phyloP scores from a whole-genome alignment of 2,888 invertebrate species.

The Synanthedon tipuliformis region DNA sequence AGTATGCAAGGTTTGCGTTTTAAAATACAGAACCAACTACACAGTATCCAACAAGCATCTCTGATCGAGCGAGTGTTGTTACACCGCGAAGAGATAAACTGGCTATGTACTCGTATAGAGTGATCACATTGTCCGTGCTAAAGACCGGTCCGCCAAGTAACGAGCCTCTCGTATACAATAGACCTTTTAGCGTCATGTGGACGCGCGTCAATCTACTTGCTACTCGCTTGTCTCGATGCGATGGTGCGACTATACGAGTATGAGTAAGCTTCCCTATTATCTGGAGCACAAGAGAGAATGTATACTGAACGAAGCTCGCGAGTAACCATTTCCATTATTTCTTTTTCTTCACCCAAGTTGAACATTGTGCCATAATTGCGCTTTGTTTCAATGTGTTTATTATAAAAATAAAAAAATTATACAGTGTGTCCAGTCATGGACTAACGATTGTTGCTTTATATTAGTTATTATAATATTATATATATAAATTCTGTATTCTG shows the following conservation, averaged over 20 bases:
- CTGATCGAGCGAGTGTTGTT: neutral
- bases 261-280: neutral
- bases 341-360: too few species aligned
- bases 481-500: too few species aligned
- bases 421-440: too few species aligned
- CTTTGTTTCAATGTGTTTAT: neutral
- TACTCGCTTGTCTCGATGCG: constrained; percentile 24
- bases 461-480: too few species aligned
- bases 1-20: neutral
- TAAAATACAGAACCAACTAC: too few species aligned
- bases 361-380: too few species aligned
- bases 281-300: neutral
- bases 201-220: constrained; percentile 45
- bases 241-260: neutral
- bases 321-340: too few species aligned
- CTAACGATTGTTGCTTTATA: too few species aligned
- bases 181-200: constrained; percentile 68
- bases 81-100: constrained; percentile 30
- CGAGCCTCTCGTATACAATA: constrained; percentile 68
- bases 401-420: neutral
- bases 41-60: neutral
- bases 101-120: constrained; percentile 44
- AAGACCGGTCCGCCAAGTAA: constrained; percentile 61
- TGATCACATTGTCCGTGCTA: constrained; percentile 67
- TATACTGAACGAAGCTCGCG: too few species aligned